Conservation (phyloP, 2,888 invertebrate species). For the Himalopsyche anomala region DNA sequence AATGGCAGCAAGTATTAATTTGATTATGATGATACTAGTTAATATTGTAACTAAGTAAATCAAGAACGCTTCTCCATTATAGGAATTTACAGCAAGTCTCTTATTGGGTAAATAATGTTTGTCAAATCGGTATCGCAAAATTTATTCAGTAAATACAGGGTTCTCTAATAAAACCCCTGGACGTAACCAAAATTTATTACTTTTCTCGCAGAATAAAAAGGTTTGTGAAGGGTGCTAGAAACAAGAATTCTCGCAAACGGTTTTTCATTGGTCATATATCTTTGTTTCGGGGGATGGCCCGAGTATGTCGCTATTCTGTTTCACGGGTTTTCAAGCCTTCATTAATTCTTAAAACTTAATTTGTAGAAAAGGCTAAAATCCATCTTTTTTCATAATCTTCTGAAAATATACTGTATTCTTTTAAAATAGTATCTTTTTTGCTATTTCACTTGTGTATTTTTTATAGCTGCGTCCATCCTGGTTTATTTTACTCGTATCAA, state of each 20-base stretch:
- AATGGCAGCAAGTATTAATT: background rate
- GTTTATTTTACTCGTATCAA: no score
- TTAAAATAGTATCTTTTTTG: no score
- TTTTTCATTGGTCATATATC: constrained; percentile 47
- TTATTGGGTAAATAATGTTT: constrained; percentile 37
- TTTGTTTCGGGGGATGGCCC: constrained; percentile 42
- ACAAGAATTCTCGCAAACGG: constrained; percentile 38
- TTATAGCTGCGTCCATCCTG: no score
- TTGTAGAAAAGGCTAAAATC: no score
- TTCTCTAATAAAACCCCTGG: constrained; percentile 32
- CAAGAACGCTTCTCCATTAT: background rate
- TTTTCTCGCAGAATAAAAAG: constrained; percentile 43
- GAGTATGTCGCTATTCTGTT: constrained; percentile 23
- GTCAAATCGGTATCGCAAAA: constrained; percentile 25
- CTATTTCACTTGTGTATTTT: no score
- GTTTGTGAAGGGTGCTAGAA: constrained; percentile 42
- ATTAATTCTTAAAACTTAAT: background rate
- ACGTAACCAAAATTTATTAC: constrained; percentile 44
- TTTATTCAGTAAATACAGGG: constrained; percentile 42
- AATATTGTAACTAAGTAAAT: constrained; percentile 23
- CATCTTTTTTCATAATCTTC: no score
- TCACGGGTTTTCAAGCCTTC: constrained; percentile 10
- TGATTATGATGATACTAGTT: background rate
- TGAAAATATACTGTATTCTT: no score
- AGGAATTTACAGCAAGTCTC: constrained; percentile 15